Conservation (phyloP, 2,888 invertebrate genomes). For the Augiades crinisus region DNA sequence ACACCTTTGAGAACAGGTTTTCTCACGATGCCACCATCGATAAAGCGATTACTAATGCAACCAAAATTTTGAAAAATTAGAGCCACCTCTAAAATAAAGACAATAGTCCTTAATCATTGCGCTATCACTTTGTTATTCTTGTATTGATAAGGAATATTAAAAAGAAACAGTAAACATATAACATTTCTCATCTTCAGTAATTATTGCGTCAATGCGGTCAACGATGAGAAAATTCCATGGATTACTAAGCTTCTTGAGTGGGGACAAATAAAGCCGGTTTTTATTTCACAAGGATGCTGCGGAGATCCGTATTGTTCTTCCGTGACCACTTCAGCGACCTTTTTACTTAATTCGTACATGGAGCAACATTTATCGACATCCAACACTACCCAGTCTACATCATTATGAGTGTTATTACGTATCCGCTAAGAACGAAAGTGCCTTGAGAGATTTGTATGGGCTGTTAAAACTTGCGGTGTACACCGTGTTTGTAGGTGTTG, state of each 20-base stretch:
- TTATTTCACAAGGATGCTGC: slow-evolving; percentile 26
- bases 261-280: slow-evolving; percentile 24
- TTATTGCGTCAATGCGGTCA: not conserved
- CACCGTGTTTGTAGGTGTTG: slow-evolving; percentile 31
- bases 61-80: too few relatives aligned
- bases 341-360: slow-evolving; percentile 29
- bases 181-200: too few relatives aligned
- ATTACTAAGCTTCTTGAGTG: not conserved
- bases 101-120: too few relatives aligned
- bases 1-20: too few relatives aligned
- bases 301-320: slow-evolving; percentile 35
- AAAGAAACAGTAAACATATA: too few relatives aligned
- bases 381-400: slow-evolving; percentile 14
- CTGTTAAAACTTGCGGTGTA: slow-evolving; percentile 4
- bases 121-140: too few relatives aligned
- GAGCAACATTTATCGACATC: slow-evolving; percentile 19
- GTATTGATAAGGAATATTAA: too few relatives aligned
- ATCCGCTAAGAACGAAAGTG: slow-evolving; percentile 27
- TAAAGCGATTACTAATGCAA: too few relatives aligned
- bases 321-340: slow-evolving; percentile 32
- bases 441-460: slow-evolving; percentile 15
- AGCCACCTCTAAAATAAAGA: too few relatives aligned
- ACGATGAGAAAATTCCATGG: not conserved
- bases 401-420: slow-evolving; percentile 21
- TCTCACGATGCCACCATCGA: too few relatives aligned